phyloP scores from a whole-genome alignment of 2,888 invertebrate species.

The Eristalis arbustorum region DNA sequence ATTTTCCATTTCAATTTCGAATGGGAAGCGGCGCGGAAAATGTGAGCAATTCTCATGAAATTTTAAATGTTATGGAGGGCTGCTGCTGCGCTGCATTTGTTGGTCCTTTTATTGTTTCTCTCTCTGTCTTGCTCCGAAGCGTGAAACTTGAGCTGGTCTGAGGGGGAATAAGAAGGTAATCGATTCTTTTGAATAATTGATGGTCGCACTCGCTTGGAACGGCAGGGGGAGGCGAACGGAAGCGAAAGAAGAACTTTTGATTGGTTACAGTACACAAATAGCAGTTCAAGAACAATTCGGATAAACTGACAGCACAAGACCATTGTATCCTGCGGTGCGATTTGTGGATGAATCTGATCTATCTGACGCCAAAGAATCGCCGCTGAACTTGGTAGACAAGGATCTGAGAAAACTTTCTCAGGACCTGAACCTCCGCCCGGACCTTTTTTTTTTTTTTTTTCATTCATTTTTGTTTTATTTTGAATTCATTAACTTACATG shows the following conservation, averaged over 20 bases:
- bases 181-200: constrained; percentile 33
- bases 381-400: no score
- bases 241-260: neutral
- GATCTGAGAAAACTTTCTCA: no score
- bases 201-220: neutral
- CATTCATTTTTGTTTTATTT: no score
- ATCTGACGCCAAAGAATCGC: no score
- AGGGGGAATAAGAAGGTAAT: constrained; percentile 1
- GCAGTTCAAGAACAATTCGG: neutral
- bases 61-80: constrained; percentile 18
- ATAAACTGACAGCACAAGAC: neutral
- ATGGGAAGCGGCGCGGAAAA: neutral
- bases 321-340: neutral
- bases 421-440: no score
- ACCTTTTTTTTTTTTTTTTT: no score
- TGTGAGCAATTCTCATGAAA: constrained; percentile 28
- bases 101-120: neutral
- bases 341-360: no score
- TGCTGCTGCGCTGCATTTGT: neutral
- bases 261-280: neutral
- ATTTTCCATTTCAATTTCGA: constrained; percentile 34
- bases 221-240: neutral
- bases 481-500: no score
- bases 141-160: neutral
- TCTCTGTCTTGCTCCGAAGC: neutral